A percentile compares a stretch with the other conserved stretches of the same genome.
phyloP scores from a whole-genome alignment of 1,140 invertebrate species.

The Drosophila sucinea region DNA sequence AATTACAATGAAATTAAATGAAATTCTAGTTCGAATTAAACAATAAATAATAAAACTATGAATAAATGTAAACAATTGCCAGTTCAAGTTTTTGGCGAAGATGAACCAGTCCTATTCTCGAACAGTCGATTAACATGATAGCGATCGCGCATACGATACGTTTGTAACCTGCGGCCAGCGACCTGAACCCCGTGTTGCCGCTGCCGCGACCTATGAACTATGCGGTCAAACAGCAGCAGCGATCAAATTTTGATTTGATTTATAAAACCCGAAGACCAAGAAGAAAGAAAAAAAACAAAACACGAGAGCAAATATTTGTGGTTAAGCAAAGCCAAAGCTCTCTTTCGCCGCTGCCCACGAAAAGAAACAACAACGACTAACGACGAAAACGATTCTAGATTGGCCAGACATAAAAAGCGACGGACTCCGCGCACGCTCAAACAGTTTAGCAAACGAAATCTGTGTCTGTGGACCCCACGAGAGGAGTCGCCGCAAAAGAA shows the following conservation, averaged over 20 bases:
- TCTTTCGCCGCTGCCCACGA: background rate
- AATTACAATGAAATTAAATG: too few relatives aligned
- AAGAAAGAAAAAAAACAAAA: background rate
- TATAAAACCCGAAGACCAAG: constrained; percentile 18
- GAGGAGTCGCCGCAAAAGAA: constrained; percentile 27
- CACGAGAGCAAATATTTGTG: constrained; percentile 5
- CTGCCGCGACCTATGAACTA: background rate
- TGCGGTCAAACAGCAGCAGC: constrained; percentile 47
- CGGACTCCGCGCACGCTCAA: constrained; percentile 66
- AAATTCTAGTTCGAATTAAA: too few relatives aligned
- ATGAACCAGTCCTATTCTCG: too few relatives aligned
- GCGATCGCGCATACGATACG: too few relatives aligned
- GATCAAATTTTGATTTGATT: constrained; percentile 44
- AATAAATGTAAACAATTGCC: too few relatives aligned
- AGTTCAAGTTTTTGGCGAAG: too few relatives aligned
- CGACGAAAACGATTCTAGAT: constrained; percentile 50
- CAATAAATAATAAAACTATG: too few relatives aligned
- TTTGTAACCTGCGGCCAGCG: constrained; percentile 15
- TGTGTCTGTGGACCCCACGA: constrained; percentile 72
- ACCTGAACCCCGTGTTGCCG: constrained; percentile 14
- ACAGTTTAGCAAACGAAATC: constrained; percentile 74
- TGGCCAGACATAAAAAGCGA: constrained; percentile 78
- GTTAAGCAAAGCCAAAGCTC: constrained; percentile 13
- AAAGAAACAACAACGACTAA: constrained; percentile 15
- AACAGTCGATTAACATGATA: too few relatives aligned